Evolutionary conservation across 2,113 vertebrate species (phyloP).

Genomic region (Spermophilus dauricus): DNA sequence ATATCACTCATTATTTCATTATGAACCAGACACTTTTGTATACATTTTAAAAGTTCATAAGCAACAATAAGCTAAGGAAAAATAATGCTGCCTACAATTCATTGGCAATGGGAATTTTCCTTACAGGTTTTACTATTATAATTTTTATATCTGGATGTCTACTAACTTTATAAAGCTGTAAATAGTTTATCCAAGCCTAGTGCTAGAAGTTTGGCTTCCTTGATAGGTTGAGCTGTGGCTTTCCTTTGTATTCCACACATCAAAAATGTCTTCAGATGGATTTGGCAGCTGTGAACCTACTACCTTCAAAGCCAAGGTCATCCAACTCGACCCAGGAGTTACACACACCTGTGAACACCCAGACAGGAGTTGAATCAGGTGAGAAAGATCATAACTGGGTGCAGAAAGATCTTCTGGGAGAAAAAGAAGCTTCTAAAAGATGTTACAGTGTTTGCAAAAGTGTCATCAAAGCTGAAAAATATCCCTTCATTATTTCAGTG

Average conservation of each 20-base stretch:
- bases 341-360: background rate
- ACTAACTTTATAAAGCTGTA: background rate
- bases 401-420: background rate
- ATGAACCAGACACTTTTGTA: background rate
- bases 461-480: background rate
- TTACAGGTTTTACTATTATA: background rate
- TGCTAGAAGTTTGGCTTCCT: background rate
- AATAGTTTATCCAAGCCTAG: background rate
- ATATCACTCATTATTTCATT: background rate
- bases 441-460: background rate
- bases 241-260: background rate
- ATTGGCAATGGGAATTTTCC: background rate
- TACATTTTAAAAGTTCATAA: background rate
- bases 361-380: background rate
- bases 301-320: background rate
- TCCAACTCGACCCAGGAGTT: background rate
- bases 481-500: background rate
- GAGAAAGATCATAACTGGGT: background rate
- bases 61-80: background rate
- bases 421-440: background rate
- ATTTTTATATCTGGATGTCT: constrained; percentile 16
- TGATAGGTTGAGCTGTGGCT: background rate
- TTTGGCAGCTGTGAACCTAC: background rate
- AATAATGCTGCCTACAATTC: background rate
- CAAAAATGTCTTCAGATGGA: background rate